Evolutionary conservation across 1,140 invertebrate genomes (phyloP).

Genomic region (Drosophila guanche): DNA sequence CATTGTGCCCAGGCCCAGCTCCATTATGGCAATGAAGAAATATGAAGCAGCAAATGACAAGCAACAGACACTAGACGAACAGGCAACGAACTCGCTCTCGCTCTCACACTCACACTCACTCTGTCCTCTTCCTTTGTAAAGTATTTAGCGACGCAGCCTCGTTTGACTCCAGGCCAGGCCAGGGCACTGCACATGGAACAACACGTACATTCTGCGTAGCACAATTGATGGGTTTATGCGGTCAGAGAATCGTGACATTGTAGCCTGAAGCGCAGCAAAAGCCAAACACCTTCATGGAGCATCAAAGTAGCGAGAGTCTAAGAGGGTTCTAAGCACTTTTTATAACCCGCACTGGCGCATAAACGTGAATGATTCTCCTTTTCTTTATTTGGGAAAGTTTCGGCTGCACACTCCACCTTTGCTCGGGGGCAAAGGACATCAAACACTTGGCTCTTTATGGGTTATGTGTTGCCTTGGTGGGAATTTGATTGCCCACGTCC

Average conservation of each 20-base stretch:
- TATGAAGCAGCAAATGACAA: conserved; percentile 57
- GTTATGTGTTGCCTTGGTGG: conserved; percentile 43
- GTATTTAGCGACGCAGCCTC: conserved; percentile 44
- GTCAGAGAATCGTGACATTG: too few species aligned
- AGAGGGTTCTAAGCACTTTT: too few species aligned
- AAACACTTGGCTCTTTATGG: conserved; percentile 55
- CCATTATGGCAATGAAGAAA: conserved; percentile 62
- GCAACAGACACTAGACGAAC: conserved; percentile 16
- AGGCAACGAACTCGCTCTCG: too few species aligned
- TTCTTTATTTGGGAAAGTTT: too few species aligned
- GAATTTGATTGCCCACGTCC: conserved; percentile 53
- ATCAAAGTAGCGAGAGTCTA: too few species aligned
- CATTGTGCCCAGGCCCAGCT: not conserved
- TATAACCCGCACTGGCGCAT: too few species aligned
- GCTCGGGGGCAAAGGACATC: conserved; percentile 38
- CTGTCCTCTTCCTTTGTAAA: conserved; percentile 7
- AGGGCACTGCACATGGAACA: too few species aligned
- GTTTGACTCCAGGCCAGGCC: conserved; percentile 16
- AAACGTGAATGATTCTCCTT: too few species aligned
- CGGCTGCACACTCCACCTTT: not conserved
- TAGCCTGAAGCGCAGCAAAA: too few species aligned
- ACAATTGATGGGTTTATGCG: too few species aligned
- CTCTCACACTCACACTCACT: conserved; percentile 5
- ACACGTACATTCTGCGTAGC: too few species aligned
- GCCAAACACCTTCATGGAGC: too few species aligned